A percentile compares a stretch with the other conserved stretches of the same genome.
Evolutionary conservation across 2,797 vertebrate genomes (phyloP).

Genomic region (Halcyon smyrnensis): DNA sequence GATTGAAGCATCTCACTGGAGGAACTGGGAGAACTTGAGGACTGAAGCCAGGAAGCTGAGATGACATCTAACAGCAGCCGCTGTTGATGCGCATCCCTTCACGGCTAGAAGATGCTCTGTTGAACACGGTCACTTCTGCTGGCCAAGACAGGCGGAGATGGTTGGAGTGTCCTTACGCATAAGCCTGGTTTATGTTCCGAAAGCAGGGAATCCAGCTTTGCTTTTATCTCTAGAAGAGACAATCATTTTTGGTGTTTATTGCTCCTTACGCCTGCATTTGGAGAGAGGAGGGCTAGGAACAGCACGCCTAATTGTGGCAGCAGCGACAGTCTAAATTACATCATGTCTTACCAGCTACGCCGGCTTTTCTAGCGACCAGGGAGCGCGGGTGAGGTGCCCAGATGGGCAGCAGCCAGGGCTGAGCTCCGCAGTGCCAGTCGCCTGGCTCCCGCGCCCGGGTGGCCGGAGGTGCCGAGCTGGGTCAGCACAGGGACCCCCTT

Average conservation of each 20-base stretch:
- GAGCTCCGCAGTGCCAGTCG: not conserved
- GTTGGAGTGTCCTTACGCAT: not conserved
- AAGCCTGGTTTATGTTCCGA: not conserved
- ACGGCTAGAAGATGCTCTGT: fast-evolving
- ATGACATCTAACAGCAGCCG: not conserved
- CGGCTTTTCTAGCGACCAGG: not conserved
- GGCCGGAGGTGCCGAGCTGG: not conserved
- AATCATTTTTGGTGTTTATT: not conserved
- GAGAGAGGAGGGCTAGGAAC: not conserved
- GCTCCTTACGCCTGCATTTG: not conserved
- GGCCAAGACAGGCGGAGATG: not conserved
- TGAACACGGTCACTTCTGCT: not conserved
- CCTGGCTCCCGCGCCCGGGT: no score
- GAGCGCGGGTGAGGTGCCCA: not conserved
- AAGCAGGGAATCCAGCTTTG: not conserved
- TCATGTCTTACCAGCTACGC: not conserved
- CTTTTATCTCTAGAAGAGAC: not conserved
- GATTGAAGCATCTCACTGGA: not conserved
- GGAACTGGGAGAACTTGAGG: not conserved
- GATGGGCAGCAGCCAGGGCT: not conserved
- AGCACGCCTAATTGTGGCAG: not conserved
- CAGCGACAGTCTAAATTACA: not conserved
- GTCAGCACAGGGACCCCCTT: not conserved
- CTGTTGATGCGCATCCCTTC: fast-evolving
- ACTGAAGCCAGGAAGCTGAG: not conserved